These are phyloP conservation scores for Notothenia rossii DNA, from an alignment of 2,113 vertebrate genomes.

Conservation along the genomic window DNA sequence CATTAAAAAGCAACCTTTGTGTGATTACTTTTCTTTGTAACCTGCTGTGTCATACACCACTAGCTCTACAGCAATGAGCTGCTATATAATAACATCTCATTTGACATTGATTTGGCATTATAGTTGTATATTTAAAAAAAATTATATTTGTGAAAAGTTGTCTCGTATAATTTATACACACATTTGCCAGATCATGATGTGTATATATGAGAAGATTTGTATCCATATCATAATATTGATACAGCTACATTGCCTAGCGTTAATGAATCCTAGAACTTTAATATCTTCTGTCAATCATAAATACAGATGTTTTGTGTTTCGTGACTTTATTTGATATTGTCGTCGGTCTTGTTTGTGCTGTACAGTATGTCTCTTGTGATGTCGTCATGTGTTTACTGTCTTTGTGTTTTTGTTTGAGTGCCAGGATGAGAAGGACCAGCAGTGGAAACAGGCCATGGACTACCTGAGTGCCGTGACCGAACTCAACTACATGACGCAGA, in stretches of 20 bases:
- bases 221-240: not conserved
- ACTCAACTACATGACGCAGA: conserved; percentile 99
- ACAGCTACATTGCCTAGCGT: not conserved
- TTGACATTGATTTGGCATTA: too few relatives aligned
- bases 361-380: not conserved
- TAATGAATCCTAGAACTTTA: not conserved
- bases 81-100: not conserved
- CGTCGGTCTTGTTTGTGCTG: not conserved
- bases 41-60: too few relatives aligned
- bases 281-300: too few relatives aligned
- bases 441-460: conserved; percentile 98
- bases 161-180: not conserved
- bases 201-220: too few relatives aligned
- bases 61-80: not conserved
- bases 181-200: not conserved
- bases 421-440: conserved; percentile 95
- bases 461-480: conserved; percentile 97
- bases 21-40: not conserved
- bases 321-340: not conserved
- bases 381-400: not conserved
- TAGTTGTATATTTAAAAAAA: too few relatives aligned
- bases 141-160: too few relatives aligned
- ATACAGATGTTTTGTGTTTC: too few relatives aligned
- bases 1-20: not conserved
- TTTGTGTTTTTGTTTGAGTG: conserved; percentile 61